Percentiles rank a stretch among this genome's conserved stretches.
Evolutionary conservation across 2,113 vertebrate species (phyloP).

Genomic region (Himantopus leucocephalus): DNA sequence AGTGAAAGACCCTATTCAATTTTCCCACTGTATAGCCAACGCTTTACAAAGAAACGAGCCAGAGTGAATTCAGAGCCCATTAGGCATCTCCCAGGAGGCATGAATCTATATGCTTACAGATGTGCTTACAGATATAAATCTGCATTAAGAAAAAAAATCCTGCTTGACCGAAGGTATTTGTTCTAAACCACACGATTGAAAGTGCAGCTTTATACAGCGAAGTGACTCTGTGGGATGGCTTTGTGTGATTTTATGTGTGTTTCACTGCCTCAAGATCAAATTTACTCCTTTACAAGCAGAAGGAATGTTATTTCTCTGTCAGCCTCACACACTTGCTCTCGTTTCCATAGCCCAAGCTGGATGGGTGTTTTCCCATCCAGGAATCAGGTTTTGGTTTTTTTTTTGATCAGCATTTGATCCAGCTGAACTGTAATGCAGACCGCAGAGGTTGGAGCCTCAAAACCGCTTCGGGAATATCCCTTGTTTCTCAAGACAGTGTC

Average conservation of each 20-base stretch:
- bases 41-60: not conserved
- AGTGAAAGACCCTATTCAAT: not conserved
- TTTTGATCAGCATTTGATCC: not conserved
- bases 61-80: constrained; percentile 48
- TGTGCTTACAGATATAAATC: constrained; percentile 50
- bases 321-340: not conserved
- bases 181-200: not conserved
- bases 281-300: not conserved
- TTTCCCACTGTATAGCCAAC: not conserved
- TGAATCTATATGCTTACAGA: constrained; percentile 33
- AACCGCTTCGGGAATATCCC: not conserved
- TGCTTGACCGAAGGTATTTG: not conserved
- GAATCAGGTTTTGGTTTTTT: not conserved
- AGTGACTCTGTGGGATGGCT: not conserved
- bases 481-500: not conserved
- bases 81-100: constrained; percentile 40
- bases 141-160: not conserved
- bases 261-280: not conserved
- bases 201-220: not conserved
- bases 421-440: not conserved
- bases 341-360: not conserved
- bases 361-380: not conserved
- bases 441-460: not conserved
- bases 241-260: not conserved
- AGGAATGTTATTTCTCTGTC: not conserved